phyloP scores from a whole-genome alignment of 2,888 invertebrate genomes.

The Meliscaeva auricollis region DNA sequence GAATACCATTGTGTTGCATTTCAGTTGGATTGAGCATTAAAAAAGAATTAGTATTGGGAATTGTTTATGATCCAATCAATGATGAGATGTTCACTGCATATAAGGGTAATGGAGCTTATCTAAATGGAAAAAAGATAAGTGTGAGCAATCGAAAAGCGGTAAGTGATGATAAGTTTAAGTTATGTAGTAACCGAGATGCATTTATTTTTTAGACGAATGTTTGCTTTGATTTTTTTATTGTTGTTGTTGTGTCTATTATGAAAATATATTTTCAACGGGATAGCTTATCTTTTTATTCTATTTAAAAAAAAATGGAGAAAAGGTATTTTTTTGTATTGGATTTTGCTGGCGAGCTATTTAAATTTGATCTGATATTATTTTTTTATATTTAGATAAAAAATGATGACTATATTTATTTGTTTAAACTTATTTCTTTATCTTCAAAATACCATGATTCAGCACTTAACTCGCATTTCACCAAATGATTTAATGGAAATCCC shows the following conservation, averaged over 20 bases:
- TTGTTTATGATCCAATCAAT: constrained; percentile 90
- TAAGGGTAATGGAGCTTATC: constrained; percentile 90
- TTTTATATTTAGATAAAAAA: too few species aligned
- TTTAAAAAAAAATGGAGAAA: too few species aligned
- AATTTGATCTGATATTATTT: too few species aligned
- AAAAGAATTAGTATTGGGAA: constrained; percentile 87
- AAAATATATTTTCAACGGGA: not conserved
- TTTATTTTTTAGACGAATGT: not conserved
- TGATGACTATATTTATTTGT: too few species aligned
- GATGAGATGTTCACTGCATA: constrained; percentile 90
- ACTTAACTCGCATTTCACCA: too few species aligned
- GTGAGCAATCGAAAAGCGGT: constrained; percentile 82
- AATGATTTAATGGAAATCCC: too few species aligned
- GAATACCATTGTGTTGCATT: constrained; percentile 88
- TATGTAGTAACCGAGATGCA: not conserved
- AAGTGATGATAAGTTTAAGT: constrained; percentile 66
- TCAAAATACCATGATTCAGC: too few species aligned
- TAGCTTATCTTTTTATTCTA: too few species aligned
- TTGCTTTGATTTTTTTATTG: not conserved
- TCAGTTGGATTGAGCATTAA: constrained; percentile 88
- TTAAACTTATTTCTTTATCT: too few species aligned
- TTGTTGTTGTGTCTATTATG: not conserved
- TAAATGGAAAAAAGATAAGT: constrained; percentile 88
- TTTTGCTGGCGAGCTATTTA: too few species aligned
- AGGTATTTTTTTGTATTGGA: too few species aligned